A percentile compares a stretch with the other conserved stretches of the same genome.
These are phyloP conservation scores for Myiozetetes cayanensis DNA, from an alignment of 2,113 vertebrate species.

Conservation along the genomic window DNA sequence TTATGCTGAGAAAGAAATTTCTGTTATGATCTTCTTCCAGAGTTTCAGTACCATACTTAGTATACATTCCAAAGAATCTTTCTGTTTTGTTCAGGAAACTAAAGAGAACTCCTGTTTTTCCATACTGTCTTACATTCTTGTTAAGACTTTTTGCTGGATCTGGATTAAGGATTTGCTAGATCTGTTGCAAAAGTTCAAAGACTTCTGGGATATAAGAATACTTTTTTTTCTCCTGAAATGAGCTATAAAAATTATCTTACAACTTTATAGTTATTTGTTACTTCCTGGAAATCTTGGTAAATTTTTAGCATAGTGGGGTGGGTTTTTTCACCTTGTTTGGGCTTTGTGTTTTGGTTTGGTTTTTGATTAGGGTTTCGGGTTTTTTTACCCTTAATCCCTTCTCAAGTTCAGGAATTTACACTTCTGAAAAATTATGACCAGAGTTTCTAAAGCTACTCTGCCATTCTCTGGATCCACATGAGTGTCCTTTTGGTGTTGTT, in stretches of 20 bases:
- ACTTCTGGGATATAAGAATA: neutral
- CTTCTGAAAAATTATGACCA: neutral
- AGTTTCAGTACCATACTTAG: neutral
- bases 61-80: neutral
- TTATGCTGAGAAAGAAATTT: neutral
- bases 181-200: neutral
- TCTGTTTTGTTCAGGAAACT: neutral
- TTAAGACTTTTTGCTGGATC: neutral
- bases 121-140: neutral
- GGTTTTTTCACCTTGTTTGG: fast-evolving
- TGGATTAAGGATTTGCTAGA: neutral
- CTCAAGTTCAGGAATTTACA: neutral
- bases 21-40: neutral
- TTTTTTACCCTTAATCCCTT: neutral
- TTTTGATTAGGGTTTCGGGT: neutral
- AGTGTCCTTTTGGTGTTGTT: neutral
- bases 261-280: neutral
- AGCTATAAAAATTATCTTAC: neutral
- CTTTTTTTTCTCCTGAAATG: neutral
- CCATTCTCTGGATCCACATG: neutral
- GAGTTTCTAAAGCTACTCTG: neutral
- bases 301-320: neutral
- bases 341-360: neutral
- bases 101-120: neutral
- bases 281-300: neutral